phyloP scores from a whole-genome alignment of 2,797 vertebrate species.

The Champsocephalus esox region DNA sequence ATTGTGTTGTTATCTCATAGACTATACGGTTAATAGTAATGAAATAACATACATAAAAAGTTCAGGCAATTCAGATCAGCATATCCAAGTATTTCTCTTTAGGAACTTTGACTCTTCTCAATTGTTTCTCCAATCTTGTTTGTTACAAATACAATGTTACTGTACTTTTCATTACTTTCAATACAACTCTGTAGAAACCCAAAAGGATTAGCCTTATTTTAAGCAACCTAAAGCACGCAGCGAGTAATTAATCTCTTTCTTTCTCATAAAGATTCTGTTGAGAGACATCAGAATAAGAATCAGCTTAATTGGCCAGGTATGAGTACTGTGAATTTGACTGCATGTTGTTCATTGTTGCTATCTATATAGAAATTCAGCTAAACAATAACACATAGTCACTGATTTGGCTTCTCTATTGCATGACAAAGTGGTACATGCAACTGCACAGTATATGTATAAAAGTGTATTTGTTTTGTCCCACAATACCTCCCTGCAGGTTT shows the following conservation, averaged over 20 bases:
- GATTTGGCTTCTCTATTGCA: background rate
- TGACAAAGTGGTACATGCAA: background rate
- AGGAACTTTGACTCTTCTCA: background rate
- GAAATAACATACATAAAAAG: background rate
- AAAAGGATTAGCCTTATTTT: background rate
- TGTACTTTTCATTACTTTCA: background rate
- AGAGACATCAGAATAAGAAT: background rate
- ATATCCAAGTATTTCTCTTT: conserved; percentile 1
- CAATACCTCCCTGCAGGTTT: conserved; percentile 85
- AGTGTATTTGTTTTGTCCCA: background rate
- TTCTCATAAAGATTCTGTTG: background rate
- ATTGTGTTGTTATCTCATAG: background rate
- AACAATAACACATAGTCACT: background rate
- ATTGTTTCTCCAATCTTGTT: background rate
- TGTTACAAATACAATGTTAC: background rate
- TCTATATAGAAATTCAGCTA: too few species aligned
- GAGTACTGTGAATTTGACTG: too few species aligned
- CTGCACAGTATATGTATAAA: background rate
- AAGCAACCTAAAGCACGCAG: background rate
- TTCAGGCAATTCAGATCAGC: background rate
- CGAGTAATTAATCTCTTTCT: background rate
- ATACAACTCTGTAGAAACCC: background rate
- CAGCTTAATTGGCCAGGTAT: background rate
- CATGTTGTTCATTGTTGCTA: too few species aligned
- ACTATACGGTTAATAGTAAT: background rate